Percentiles rank a stretch among this genome's conserved stretches.
These are phyloP conservation scores for Drosophila rellima DNA, from an alignment of 2,888 invertebrate genomes.

Conservation along the genomic window DNA sequence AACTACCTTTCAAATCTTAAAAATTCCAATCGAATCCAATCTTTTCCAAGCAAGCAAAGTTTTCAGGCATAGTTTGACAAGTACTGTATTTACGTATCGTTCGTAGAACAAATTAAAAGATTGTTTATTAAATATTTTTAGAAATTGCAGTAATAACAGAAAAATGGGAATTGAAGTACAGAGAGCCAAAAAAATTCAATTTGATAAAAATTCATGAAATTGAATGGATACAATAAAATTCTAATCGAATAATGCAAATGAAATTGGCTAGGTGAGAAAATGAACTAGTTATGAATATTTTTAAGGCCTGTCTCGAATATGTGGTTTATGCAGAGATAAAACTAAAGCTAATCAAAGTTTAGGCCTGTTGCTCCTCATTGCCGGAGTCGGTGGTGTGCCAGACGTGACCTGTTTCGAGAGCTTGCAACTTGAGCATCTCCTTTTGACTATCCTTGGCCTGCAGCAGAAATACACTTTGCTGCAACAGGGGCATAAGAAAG, in stretches of 20 bases:
- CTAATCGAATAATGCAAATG: slow-evolving; percentile 54
- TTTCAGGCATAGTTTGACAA: neutral
- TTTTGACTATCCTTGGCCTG: slow-evolving; percentile 91
- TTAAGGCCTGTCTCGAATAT: slow-evolving; percentile 16
- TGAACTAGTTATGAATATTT: slow-evolving; percentile 13
- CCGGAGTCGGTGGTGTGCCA: slow-evolving; percentile 66
- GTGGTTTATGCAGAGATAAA: slow-evolving; percentile 25
- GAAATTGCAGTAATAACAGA: slow-evolving; percentile 4
- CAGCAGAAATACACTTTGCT: slow-evolving; percentile 93
- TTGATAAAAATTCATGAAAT: slow-evolving; percentile 6
- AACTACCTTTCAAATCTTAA: neutral
- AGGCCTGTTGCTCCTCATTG: slow-evolving; percentile 64
- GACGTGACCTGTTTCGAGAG: slow-evolving; percentile 82
- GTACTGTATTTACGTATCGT: neutral
- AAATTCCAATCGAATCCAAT: neutral
- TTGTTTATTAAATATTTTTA: neutral
- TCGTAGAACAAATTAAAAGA: neutral
- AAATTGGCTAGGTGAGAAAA: slow-evolving; percentile 59
- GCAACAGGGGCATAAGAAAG: slow-evolving; percentile 28
- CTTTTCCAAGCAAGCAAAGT: neutral
- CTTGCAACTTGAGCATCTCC: slow-evolving; percentile 84
- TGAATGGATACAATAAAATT: slow-evolving; percentile 24
- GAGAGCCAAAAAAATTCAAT: slow-evolving; percentile 28
- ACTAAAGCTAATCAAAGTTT: slow-evolving; percentile 20
- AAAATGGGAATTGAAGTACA: slow-evolving; percentile 48